These are phyloP conservation scores for Acyrthosiphon pisum DNA, from an alignment of 1,140 invertebrate genomes.

Conservation along the genomic window DNA sequence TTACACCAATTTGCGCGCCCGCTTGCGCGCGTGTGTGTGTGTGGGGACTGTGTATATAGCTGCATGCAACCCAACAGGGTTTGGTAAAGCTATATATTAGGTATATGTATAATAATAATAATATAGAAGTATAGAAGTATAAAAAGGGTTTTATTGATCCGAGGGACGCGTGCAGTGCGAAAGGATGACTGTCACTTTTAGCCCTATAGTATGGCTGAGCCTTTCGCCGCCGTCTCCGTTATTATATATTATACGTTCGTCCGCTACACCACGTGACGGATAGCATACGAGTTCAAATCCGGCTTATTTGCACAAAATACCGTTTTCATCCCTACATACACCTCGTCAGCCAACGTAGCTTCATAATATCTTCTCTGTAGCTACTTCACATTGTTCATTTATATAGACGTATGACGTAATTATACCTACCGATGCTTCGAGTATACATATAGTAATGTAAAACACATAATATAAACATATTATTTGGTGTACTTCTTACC, in stretches of 20 bases:
- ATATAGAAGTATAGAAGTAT: neutral
- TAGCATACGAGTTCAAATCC: slow-evolving; percentile 20
- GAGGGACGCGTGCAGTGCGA: slow-evolving; percentile 23
- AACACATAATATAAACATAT: neutral
- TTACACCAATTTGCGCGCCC: slow-evolving; percentile 23
- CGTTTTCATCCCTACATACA: neutral
- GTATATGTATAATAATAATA: neutral
- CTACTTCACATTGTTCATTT: neutral
- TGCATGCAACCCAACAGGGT: neutral
- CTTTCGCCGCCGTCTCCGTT: neutral
- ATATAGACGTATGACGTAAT: no score
- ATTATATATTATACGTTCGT: neutral
- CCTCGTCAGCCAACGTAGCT: neutral
- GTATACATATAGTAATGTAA: neutral
- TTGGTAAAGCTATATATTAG: neutral
- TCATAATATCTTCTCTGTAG: neutral
- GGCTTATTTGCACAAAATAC: slow-evolving; percentile 50
- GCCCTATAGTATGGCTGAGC: slow-evolving; percentile 23
- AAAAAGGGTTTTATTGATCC: slow-evolving; percentile 49
- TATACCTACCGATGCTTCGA: neutral
- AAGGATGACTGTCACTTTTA: slow-evolving; percentile 54
- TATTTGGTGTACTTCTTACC: neutral
- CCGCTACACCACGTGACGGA: neutral
- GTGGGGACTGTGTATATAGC: no score
- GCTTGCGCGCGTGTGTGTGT: neutral